Evolutionary conservation across 2,888 invertebrate genomes (phyloP), one percentile per base, ranked within the genome.

Genomic region (Trichopoda pennipes): DNA sequence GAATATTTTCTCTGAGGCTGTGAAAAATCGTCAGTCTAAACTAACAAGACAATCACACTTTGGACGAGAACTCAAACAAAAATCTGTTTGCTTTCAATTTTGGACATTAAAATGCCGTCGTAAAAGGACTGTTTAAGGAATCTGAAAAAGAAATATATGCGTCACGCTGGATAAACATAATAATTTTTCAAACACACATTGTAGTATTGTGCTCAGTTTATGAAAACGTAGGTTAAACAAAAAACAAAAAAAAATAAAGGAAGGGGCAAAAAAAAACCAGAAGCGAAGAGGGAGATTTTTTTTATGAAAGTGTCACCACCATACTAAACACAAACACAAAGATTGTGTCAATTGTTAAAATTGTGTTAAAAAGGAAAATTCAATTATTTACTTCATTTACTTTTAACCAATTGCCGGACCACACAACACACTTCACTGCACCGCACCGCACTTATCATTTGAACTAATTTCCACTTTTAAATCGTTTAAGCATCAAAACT

Each of bases 301-400:
- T 14, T 10, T 64, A 49, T 10, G 9, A 58, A 64, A 75, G 66
- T 75, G 75, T 75, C 75, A 75, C 49, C 66, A 75, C 38, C 75
- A 68, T 16, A 19, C 32, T 3, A 38, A 47, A 19, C 53, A 35
- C 47, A 63, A 23, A n/a, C n/a, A n/a, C 58, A 56, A 49, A 17
- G 47, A 17, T 47, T 64, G 56, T 38, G 74, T 16, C 49, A 68
- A 75, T 60, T 51, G 51, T 51, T 42, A 60, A 38, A 38, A 51
- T 51, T 66, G 51, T 21, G 64, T 51, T 16, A 44, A 19, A 35
- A 69, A 38, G 28, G 70, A 77, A 77, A 70, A 64, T 70, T 77
- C 70, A 77, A 77, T 77, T 77, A 63, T 70, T 63, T 70, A 70
- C 77, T 77, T 77, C 77, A 77, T 77, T 77, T 56, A 77, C 38